Evolutionary conservation across 2,888 invertebrate species (phyloP), one percentile per base, ranked within the genome.

Genomic region (Sminthurides aquaticus): DNA sequence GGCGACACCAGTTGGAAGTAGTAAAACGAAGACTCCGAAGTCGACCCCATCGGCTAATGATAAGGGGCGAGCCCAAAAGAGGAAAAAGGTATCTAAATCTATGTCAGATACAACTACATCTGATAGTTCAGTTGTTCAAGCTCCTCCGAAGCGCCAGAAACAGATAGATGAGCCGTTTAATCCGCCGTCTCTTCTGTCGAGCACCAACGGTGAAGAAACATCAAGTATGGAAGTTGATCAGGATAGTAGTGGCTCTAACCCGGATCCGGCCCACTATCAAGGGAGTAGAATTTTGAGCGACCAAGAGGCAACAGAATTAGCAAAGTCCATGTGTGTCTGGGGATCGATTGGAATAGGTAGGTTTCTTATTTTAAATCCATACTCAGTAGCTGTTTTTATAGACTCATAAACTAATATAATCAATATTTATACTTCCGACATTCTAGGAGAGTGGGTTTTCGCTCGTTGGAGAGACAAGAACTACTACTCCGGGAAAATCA

Each of bases 381-480:
- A n/a, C n/a, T n/a, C n/a, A 11, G 18, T 43, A 18, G 11, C 18
- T 15, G 18, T 43, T 43, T 43, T 43, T 15, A 18, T 43, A 20
- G 22, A 20, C 3, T n/a, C n/a, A n/a, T n/a, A n/a, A n/a, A n/a
- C n/a, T n/a, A n/a, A n/a, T n/a, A n/a, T n/a, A n/a, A n/a, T n/a
- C n/a, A n/a, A n/a, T n/a, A n/a, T n/a, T n/a, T n/a, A n/a, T n/a
- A n/a, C n/a, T n/a, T n/a, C n/a, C n/a, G n/a, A n/a, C 60, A 20
- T 60, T 49, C n/a, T 26, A 66, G 67, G 64, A 29, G 67, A 67
- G 43, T 43, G 62, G 1, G 86, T 86, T 0, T 80, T 86, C 71
- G 87, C 86, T 0, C 85, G 84, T 76, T 87, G 87, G 86, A 83
- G 84, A 0, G 86, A 87, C 75, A 85, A 84, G 73, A 82, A 84